phyloP scores from a whole-genome alignment of 2,113 vertebrate species.

The Phyllopteryx taeniolatus region DNA sequence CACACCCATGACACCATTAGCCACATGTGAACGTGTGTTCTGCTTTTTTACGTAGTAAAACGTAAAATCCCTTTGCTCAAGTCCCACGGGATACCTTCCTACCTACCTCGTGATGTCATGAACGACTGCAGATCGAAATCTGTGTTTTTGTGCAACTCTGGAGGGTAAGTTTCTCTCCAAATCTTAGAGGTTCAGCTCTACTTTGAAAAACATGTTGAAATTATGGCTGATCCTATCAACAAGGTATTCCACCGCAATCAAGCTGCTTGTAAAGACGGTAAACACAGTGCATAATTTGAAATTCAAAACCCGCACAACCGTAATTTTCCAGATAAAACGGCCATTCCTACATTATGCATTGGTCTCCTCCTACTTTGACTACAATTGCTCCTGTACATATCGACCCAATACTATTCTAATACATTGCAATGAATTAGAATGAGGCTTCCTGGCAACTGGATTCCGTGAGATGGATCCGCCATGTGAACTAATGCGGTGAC shows the following conservation, averaged over 20 bases:
- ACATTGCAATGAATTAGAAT: constrained; percentile 51
- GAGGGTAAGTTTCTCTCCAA: neutral
- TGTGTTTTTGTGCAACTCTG: neutral
- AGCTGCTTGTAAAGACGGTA: neutral
- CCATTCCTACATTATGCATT: constrained; percentile 55
- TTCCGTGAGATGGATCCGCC: constrained; percentile 27
- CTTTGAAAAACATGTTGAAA: neutral
- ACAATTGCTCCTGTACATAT: constrained; percentile 55
- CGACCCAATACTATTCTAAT: constrained; percentile 50
- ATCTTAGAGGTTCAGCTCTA: neutral
- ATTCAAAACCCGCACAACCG: constrained; percentile 15
- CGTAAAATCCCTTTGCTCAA: too few species aligned
- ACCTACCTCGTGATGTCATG: neutral
- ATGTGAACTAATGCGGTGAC: constrained; percentile 52
- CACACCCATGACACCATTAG: too few species aligned
- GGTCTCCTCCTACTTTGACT: constrained; percentile 39
- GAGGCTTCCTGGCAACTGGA: constrained; percentile 41
- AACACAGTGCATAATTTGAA: constrained; percentile 12
- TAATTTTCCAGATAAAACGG: constrained; percentile 45
- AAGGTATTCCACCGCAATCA: neutral
- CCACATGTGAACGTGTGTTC: too few species aligned
- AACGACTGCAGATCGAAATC: neutral
- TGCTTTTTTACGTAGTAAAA: too few species aligned
- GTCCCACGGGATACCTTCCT: too few species aligned
- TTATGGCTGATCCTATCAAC: neutral